A percentile compares a stretch with the other conserved stretches of the same genome.
phyloP scores from a whole-genome alignment of 37 sponge, comb jelly and placozoan genomes.

The Crambe crambe region DNA sequence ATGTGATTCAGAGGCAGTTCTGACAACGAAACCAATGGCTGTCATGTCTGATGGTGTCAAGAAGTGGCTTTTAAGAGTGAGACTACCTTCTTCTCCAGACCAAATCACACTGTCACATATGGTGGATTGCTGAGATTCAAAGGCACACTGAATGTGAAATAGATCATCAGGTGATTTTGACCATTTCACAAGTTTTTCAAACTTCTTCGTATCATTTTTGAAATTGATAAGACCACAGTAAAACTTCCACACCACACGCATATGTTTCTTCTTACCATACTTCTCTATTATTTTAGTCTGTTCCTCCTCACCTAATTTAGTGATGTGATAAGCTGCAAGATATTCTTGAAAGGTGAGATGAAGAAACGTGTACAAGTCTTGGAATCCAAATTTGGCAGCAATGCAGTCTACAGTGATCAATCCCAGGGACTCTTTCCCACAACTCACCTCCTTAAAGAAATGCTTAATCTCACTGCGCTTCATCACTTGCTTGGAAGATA shows the following conservation, averaged over 20 bases:
- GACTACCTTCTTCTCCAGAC: neutral
- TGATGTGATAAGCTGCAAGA: conserved; percentile 26
- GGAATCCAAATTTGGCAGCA: neutral
- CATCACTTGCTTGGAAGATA: neutral
- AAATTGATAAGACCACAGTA: conserved; percentile 21
- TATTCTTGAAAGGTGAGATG: conserved; percentile 32
- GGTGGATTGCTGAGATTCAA: neutral
- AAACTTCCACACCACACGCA: conserved; percentile 27
- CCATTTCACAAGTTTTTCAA: neutral
- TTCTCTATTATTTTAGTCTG: neutral
- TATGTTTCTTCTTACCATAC: neutral
- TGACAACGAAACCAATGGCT: conserved; percentile 24
- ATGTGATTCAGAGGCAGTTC: neutral
- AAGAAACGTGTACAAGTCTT: conserved; percentile 8
- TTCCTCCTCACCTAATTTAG: neutral
- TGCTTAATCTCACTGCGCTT: neutral
- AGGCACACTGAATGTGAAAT: neutral
- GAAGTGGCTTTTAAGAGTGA: neutral
- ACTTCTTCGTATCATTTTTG: neutral
- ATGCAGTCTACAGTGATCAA: conserved; percentile 1
- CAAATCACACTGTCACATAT: neutral
- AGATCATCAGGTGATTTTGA: neutral
- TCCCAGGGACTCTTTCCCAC: conserved; percentile 4
- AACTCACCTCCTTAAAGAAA: neutral
- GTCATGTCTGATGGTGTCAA: conserved; percentile 20